Conservation (phyloP, 2,113 vertebrate genomes). For the Baryphthengus martii region DNA sequence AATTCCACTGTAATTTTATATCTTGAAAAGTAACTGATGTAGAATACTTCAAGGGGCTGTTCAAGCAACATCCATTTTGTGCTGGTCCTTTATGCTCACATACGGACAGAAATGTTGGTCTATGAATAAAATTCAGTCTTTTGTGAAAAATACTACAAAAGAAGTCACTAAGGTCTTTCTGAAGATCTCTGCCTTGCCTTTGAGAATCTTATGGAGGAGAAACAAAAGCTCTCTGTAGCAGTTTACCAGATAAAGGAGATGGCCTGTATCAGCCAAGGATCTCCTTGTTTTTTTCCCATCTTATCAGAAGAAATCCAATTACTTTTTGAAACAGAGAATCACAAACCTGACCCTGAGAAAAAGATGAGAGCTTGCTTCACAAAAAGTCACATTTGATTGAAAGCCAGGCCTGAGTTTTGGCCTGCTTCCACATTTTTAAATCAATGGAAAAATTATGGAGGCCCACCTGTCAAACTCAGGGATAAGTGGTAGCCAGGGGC, state of each 20-base stretch:
- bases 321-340: neutral
- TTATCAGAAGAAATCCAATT: neutral
- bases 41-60: neutral
- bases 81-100: neutral
- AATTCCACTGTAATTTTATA: neutral
- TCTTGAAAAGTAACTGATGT: neutral
- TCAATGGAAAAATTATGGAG: neutral
- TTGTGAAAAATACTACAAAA: neutral
- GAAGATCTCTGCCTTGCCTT: neutral
- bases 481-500: neutral
- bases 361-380: neutral
- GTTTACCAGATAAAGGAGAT: neutral
- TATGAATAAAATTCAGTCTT: neutral
- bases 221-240: neutral
- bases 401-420: neutral
- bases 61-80: neutral
- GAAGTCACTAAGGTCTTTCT: neutral
- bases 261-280: neutral
- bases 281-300: neutral
- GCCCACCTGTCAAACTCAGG: neutral
- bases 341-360: neutral
- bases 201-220: neutral
- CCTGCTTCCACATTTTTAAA: neutral
- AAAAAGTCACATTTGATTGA: neutral
- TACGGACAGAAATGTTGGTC: neutral